Conservation (phyloP, 2,888 invertebrate genomes). For the Habrosyne pyritoides region DNA sequence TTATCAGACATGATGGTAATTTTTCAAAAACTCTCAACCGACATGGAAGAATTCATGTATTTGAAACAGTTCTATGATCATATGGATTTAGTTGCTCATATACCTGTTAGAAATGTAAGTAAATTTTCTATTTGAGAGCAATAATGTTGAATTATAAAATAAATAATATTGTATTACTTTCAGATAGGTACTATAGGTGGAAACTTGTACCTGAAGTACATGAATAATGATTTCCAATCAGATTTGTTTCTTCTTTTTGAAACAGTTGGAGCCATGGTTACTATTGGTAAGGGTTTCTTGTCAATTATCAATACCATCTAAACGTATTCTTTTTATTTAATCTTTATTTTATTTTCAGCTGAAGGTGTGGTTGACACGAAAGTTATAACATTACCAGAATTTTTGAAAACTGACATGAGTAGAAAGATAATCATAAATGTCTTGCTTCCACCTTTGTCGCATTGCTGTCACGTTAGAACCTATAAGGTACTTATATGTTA, state of each 20-base stretch:
- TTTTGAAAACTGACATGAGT: slow-evolving; percentile 58
- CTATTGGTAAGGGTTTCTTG: slow-evolving; percentile 66
- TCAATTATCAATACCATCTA: neutral
- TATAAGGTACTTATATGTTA: slow-evolving; percentile 43
- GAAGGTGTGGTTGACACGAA: slow-evolving; percentile 30
- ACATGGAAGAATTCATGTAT: slow-evolving; percentile 81
- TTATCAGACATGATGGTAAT: slow-evolving; percentile 82
- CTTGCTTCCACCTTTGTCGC: slow-evolving; percentile 57
- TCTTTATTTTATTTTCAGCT: slow-evolving; percentile 28
- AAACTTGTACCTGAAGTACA: slow-evolving; percentile 86
- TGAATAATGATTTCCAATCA: slow-evolving; percentile 85
- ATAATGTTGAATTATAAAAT: neutral
- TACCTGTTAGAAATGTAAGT: slow-evolving; percentile 89
- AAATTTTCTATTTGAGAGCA: neutral
- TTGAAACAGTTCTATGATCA: slow-evolving; percentile 85
- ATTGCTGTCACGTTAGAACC: slow-evolving; percentile 49
- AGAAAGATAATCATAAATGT: slow-evolving; percentile 53
- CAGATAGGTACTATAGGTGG: slow-evolving; percentile 86
- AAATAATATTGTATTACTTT: slow-evolving; percentile 20
- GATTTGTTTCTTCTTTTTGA: slow-evolving; percentile 85
- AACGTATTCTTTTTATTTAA: neutral
- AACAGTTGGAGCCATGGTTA: slow-evolving; percentile 77
- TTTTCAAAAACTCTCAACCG: slow-evolving; percentile 58
- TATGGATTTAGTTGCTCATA: slow-evolving; percentile 87
- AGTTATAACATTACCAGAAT: slow-evolving; percentile 51